Evolutionary conservation across 2,113 vertebrate genomes (phyloP).

Genomic region (Amblyopsis rosae): DNA sequence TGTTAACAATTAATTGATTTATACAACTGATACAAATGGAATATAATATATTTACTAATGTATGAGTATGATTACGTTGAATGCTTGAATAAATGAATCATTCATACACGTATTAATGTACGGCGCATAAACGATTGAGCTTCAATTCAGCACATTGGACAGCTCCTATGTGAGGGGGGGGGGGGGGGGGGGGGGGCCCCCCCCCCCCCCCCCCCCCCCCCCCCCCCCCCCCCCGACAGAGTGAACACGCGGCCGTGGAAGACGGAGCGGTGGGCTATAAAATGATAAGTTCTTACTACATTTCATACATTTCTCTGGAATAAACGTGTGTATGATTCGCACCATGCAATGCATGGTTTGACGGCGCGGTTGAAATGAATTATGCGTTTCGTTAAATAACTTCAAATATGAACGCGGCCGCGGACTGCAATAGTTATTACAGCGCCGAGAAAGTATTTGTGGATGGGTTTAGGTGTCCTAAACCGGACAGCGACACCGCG

Average conservation of each 20-base stretch:
- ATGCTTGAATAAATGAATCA: too few relatives aligned
- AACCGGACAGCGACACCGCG: constrained; percentile 72
- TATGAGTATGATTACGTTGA: too few relatives aligned
- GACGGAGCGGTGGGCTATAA: constrained; percentile 1
- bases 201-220: too few relatives aligned
- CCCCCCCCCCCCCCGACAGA: too few relatives aligned
- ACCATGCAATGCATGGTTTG: not conserved
- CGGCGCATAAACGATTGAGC: too few relatives aligned
- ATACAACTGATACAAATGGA: too few relatives aligned
- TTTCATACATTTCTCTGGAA: not conserved
- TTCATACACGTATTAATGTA: too few relatives aligned
- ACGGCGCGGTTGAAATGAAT: not conserved
- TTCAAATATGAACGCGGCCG: constrained; percentile 79
- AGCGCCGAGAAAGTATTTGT: constrained; percentile 79
- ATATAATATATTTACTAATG: too few relatives aligned
- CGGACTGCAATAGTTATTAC: constrained; percentile 83
- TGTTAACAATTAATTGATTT: too few relatives aligned
- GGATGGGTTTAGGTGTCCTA: constrained; percentile 84
- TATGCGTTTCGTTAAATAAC: not conserved
- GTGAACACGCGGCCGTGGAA: not conserved
- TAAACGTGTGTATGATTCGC: not conserved
- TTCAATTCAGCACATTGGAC: too few relatives aligned
- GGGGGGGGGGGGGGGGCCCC: too few relatives aligned
- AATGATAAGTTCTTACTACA: not conserved
- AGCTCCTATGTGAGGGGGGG: too few relatives aligned